These are phyloP conservation scores for Hypotaenidia okinawae DNA, from an alignment of 2,797 vertebrate species.

Conservation along the genomic window DNA sequence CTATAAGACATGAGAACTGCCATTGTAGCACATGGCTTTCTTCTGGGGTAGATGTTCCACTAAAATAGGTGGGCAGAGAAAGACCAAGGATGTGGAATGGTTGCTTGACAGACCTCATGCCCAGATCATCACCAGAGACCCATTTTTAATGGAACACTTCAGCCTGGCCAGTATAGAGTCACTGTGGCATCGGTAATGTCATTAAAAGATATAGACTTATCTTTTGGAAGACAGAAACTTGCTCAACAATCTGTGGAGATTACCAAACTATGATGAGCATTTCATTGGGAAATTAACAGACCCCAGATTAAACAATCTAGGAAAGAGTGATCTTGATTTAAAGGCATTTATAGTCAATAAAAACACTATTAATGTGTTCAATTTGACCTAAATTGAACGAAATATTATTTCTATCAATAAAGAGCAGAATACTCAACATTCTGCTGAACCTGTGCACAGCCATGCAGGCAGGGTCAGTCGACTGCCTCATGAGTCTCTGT, in stretches of 20 bases:
- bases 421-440: neutral
- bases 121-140: neutral
- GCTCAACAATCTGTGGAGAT: neutral
- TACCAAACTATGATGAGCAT: neutral
- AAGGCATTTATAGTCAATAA: neutral
- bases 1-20: accelerated
- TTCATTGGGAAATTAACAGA: neutral
- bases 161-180: neutral
- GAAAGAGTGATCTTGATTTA: neutral
- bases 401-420: neutral
- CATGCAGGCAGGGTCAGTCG: neutral
- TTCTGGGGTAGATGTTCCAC: neutral
- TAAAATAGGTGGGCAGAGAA: neutral
- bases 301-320: neutral
- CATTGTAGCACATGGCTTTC: neutral
- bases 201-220: neutral
- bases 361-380: neutral
- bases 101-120: neutral
- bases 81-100: neutral
- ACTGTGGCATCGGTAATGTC: neutral
- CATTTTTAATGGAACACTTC: neutral
- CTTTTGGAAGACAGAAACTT: neutral
- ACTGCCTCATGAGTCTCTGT: neutral
- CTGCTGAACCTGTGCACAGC: neutral
- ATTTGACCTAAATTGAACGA: neutral